Evolutionary conservation across 1,140 invertebrate genomes (phyloP).

Genomic region (Drosophila paulistorum): DNA sequence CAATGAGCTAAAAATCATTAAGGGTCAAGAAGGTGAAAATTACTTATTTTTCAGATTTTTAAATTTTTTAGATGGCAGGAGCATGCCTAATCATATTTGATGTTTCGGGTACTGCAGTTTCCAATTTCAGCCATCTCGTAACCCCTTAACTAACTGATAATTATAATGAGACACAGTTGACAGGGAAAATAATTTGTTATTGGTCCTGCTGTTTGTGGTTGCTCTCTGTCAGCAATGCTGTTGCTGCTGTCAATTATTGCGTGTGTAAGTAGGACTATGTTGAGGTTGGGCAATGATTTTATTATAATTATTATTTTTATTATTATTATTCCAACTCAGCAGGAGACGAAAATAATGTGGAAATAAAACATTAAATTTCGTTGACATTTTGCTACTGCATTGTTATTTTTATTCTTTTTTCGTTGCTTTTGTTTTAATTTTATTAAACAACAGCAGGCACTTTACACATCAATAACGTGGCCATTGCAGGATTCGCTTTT

Average conservation of each 20-base stretch:
- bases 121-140: background rate
- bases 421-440: conserved; percentile 71
- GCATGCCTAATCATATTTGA: no score
- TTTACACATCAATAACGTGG: conserved; percentile 71
- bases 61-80: no score
- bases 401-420: conserved; percentile 59
- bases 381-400: conserved; percentile 16
- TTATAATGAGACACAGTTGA: conserved; percentile 17
- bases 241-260: background rate
- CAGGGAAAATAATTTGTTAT: conserved; percentile 18
- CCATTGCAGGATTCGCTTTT: conserved; percentile 1
- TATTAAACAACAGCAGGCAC: conserved; percentile 70
- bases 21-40: no score
- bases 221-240: background rate
- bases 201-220: conserved; percentile 1
- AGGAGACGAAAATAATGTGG: background rate
- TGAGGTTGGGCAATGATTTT: conserved; percentile 15
- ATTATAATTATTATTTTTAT: conserved; percentile 15
- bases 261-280: background rate
- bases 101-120: background rate
- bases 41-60: no score
- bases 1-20: no score
- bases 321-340: conserved; percentile 8
- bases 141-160: conserved; percentile 17
- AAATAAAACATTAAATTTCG: conserved; percentile 21